Base-by-base conservation (phyloP, 1,140 invertebrate genomes). In the Diabrotica virgifera region DNA sequence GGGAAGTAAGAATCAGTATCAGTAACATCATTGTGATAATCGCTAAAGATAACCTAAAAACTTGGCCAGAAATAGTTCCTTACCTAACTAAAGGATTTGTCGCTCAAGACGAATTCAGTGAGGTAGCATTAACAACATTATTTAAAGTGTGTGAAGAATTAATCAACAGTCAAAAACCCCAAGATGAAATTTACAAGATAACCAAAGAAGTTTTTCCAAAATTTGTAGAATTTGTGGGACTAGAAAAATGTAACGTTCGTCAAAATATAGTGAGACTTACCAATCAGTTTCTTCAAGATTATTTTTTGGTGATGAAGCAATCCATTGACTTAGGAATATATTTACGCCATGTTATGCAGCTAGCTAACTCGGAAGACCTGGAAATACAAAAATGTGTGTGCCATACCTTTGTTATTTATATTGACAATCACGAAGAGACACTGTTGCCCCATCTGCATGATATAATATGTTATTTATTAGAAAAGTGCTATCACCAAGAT, bases 401-500 rank as follows among this genome's bases (percentile, higher is more conserved):
- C 56, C 74, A 76, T 51, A 74, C 76, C n/a, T 78, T 76, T 71
- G 74, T 76, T 24, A 72, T 72, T 59, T 77, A 73, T 67, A 70
- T 78, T 11, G 75, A 75, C 52, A 74, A 75, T 65, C 67, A 72
- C 56, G 75, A 77, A 68, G 70, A 74, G 7, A 69, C 69, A 9
- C 65, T 78, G 36, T 67, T 96, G 77, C 94, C 96, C 36, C 94
- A 99, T 78, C 92, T 99, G 85, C 89, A 94, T 72, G 90, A 93
- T 80, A 97, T 99, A 65, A 96, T 99, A 75, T 94, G 97, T 86
- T 99, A 98, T 78, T 98, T 99, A 92, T 81, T 99, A 74, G 82
- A 94, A 74, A 86, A 96, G 65, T 98, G 96, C 52, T 93, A 95
- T 84, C 96, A 98, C 81, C 80, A 85, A 11, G 93, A 98, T 77